phyloP scores from a whole-genome alignment of 2,888 invertebrate genomes.

The Seira musarum region DNA sequence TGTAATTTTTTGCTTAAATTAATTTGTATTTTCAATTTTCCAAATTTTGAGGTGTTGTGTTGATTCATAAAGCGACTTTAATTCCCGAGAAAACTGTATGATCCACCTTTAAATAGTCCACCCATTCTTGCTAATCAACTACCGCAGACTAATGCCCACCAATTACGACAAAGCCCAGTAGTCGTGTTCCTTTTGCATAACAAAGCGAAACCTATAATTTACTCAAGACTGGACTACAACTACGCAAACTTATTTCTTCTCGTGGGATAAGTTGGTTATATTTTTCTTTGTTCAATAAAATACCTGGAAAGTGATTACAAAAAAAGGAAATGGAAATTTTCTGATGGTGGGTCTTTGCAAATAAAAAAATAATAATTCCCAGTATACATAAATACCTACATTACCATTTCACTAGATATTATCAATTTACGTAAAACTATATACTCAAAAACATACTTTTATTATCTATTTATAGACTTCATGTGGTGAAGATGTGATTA shows the following conservation, averaged over 20 bases:
- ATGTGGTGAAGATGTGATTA: not conserved
- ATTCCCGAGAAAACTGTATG: not conserved
- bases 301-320: no score
- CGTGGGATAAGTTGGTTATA: no score
- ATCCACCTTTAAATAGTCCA: not conserved
- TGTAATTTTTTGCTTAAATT: not conserved
- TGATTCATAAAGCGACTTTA: not conserved
- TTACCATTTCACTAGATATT: no score
- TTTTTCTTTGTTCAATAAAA: no score
- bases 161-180: conserved; percentile 1
- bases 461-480: not conserved
- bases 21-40: not conserved
- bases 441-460: no score
- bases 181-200: not conserved
- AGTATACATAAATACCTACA: no score
- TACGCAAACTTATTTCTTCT: no score
- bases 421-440: no score
- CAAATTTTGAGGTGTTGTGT: not conserved
- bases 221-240: not conserved
- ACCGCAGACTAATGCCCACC: no score
- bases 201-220: not conserved
- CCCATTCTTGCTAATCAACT: not conserved
- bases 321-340: no score
- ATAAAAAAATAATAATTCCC: no score
- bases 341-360: no score